Percentiles rank a stretch among this genome's conserved stretches.
Evolutionary conservation across 2,888 invertebrate genomes (phyloP).

Genomic region (Peribatodes rhomboidaria): DNA sequence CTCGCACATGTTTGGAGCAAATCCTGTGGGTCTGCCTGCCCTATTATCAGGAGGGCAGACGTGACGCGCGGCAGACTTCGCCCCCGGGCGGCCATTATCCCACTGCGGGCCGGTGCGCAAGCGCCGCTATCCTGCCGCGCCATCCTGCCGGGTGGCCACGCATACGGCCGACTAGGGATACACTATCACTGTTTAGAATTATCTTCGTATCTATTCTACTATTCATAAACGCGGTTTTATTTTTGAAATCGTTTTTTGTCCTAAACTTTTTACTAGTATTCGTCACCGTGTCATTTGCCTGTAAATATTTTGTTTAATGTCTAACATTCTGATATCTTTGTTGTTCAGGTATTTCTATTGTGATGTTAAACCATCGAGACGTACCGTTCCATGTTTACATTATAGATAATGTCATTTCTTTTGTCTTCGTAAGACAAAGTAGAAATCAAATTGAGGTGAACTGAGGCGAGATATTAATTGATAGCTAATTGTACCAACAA

Average conservation of each 20-base stretch:
- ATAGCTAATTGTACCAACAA: conserved; percentile 2
- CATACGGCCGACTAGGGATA: not conserved
- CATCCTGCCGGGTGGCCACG: conserved; percentile 49
- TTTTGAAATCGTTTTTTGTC: too few relatives aligned
- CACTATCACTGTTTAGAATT: not conserved
- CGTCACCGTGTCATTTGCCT: conserved; percentile 42
- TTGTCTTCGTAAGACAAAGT: conserved; percentile 17
- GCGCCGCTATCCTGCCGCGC: conserved; percentile 63
- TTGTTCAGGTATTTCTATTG: conserved; percentile 24
- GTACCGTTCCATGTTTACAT: conserved; percentile 16
- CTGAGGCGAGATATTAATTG: conserved; percentile 3
- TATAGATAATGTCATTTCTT: conserved; percentile 4
- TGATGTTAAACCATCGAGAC: not conserved
- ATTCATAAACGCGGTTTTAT: not conserved
- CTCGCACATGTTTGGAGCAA: conserved; percentile 6
- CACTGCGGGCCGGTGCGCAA: conserved; percentile 61
- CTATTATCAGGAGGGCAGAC: conserved; percentile 18
- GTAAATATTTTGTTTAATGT: conserved; percentile 4
- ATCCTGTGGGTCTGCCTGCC: conserved; percentile 23
- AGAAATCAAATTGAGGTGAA: conserved; percentile 1
- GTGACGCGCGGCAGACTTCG: conserved; percentile 60
- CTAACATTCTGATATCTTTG: conserved; percentile 11
- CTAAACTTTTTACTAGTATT: too few relatives aligned
- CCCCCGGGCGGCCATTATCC: conserved; percentile 68
- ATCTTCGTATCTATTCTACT: not conserved